Evolutionary conservation across 1,140 invertebrate species (phyloP).

Genomic region (Linepithema humile): DNA sequence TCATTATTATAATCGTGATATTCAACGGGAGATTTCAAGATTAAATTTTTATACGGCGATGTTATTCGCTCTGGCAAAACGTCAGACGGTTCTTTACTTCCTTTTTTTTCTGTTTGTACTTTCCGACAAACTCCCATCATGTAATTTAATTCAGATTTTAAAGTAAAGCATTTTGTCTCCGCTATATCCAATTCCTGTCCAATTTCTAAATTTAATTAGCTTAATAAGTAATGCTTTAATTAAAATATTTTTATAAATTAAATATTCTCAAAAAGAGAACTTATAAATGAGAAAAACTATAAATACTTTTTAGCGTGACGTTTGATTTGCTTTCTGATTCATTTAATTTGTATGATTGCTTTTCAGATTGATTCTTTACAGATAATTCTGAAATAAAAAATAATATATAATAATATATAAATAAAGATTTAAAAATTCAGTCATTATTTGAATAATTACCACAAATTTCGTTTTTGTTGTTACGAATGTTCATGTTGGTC

Average conservation of each 20-base stretch:
- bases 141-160: constrained; percentile 80
- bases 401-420: constrained; percentile 16
- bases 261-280: not conserved
- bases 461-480: not conserved
- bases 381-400: constrained; percentile 3
- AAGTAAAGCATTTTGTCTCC: constrained; percentile 77
- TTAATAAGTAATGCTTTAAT: not conserved
- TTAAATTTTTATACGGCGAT: not conserved
- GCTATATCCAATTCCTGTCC: constrained; percentile 79
- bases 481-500: not conserved
- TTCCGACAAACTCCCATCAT: constrained; percentile 78
- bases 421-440: not conserved
- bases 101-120: constrained; percentile 34
- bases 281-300: not conserved
- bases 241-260: not conserved
- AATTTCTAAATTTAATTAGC: constrained; percentile 77
- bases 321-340: constrained; percentile 24
- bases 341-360: constrained; percentile 18
- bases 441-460: constrained; percentile 38
- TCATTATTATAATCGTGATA: not conserved
- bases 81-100: not conserved
- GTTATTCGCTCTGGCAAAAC: not conserved
- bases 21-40: not conserved
- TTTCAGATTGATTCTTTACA: constrained; percentile 5
- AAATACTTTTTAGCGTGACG: constrained; percentile 35